phyloP scores from a whole-genome alignment of 1,140 invertebrate genomes.

The Drosophila prosaltans region DNA sequence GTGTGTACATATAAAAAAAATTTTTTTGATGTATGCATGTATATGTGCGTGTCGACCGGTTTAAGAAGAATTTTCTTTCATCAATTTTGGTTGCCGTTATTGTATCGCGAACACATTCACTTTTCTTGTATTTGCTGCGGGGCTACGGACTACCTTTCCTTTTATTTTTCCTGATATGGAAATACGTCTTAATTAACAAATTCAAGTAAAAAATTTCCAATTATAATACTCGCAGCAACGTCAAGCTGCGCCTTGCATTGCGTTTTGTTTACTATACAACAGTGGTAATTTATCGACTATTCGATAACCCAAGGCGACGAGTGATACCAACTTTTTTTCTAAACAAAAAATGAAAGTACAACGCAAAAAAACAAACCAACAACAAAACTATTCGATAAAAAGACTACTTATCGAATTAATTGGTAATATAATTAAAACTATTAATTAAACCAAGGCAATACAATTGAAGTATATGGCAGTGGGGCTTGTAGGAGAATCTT shows the following conservation, averaged over 20 bases:
- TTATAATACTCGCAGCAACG: slow-evolving; percentile 42
- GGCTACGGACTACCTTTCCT: slow-evolving; percentile 2
- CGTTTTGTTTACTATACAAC: slow-evolving; percentile 12
- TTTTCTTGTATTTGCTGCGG: slow-evolving; percentile 18
- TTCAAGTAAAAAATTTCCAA: slow-evolving; percentile 1
- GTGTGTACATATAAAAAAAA: slow-evolving; percentile 51
- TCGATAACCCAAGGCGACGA: neutral
- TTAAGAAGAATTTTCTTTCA: slow-evolving; percentile 69
- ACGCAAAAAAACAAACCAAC: too few species aligned
- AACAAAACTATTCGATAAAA: too few species aligned
- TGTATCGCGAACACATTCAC: slow-evolving; percentile 4
- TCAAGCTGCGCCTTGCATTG: slow-evolving; percentile 33
- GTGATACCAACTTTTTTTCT: neutral
- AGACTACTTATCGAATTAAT: too few species aligned
- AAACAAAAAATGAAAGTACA: too few species aligned
- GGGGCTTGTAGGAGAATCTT: too few species aligned
- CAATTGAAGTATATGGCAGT: too few species aligned
- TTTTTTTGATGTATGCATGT: slow-evolving; percentile 4
- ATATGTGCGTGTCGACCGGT: slow-evolving; percentile 68
- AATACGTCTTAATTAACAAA: slow-evolving; percentile 5
- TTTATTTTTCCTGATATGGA: slow-evolving; percentile 5
- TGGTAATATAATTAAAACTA: too few species aligned
- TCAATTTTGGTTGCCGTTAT: slow-evolving; percentile 32
- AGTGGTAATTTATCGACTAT: slow-evolving; percentile 8
- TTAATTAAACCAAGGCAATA: too few species aligned